Percentiles rank a stretch among this genome's conserved stretches.
These are phyloP conservation scores for Oscheius myriophilus DNA, from an alignment of 2,888 invertebrate species.

Conservation along the genomic window DNA sequence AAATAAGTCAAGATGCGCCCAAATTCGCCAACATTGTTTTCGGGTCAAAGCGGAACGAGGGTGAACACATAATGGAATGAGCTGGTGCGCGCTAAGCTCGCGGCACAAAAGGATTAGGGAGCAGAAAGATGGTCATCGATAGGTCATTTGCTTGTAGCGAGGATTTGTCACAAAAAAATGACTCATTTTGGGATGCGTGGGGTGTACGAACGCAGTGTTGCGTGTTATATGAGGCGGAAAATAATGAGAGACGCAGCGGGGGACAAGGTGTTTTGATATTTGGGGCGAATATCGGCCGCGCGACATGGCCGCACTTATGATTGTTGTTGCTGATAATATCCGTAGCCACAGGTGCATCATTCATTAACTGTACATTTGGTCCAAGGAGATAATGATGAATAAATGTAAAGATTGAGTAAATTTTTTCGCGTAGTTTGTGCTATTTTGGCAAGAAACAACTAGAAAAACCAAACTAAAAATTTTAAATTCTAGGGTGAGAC, in stretches of 20 bases:
- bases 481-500: too few species aligned
- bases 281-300: conserved; percentile 15
- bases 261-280: conserved; percentile 27
- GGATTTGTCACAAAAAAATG: conserved; percentile 8
- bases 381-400: too few species aligned
- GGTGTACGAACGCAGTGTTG: conserved; percentile 26
- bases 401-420: too few species aligned
- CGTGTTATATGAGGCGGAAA: conserved; percentile 33
- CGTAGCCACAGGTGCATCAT: too few species aligned
- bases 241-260: conserved; percentile 31
- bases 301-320: too few species aligned
- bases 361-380: too few species aligned
- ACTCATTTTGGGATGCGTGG: conserved; percentile 14
- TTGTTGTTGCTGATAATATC: too few species aligned
- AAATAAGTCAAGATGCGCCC: too few species aligned
- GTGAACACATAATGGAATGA: conserved; percentile 31
- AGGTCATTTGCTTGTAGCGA: conserved; percentile 9
- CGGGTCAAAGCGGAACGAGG: conserved; percentile 13
- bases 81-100: conserved; percentile 26
- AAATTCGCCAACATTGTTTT: conserved; percentile 1
- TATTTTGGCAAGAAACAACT: too few species aligned
- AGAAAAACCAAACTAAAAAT: too few species aligned
- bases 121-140: conserved; percentile 23
- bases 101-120: conserved; percentile 29
- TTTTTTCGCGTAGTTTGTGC: too few species aligned